Conservation (phyloP, 2,113 vertebrate species). For the Coryphaenoides rupestris region DNA sequence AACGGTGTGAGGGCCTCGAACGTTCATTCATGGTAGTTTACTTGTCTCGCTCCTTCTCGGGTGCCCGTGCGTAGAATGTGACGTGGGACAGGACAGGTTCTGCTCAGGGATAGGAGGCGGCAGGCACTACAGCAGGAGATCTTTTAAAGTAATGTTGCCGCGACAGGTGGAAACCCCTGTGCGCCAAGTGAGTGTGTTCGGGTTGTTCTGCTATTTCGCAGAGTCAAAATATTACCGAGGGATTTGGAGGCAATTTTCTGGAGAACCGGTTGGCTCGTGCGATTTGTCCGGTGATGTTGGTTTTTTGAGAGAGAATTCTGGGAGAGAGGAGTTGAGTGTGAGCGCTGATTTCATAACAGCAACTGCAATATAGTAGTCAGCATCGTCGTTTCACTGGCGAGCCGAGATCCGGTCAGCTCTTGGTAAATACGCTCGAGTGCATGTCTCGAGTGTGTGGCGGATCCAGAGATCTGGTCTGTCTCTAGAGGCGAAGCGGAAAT, state of each 20-base stretch:
- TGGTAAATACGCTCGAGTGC: neutral
- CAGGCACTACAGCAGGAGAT: too few relatives aligned
- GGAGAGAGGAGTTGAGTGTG: constrained; percentile 62
- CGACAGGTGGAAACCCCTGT: too few relatives aligned
- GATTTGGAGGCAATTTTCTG: constrained; percentile 64
- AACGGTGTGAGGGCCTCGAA: too few relatives aligned
- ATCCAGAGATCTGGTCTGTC: neutral
- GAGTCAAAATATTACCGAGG: constrained; percentile 61
- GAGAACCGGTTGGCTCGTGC: constrained; percentile 43
- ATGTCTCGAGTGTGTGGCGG: too few relatives aligned
- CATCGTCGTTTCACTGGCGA: too few relatives aligned
- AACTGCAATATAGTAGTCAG: neutral
- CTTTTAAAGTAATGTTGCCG: too few relatives aligned
- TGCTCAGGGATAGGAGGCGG: constrained; percentile 73
- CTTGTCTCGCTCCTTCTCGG: neutral
- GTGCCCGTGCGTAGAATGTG: constrained; percentile 39
- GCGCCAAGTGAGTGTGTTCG: too few relatives aligned
- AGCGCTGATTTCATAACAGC: neutral
- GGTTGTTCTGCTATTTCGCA: too few relatives aligned
- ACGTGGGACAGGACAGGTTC: constrained; percentile 66
- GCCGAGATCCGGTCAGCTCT: too few relatives aligned
- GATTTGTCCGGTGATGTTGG: constrained; percentile 38
- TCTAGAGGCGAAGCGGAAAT: constrained; percentile 9
- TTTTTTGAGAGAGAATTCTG: constrained; percentile 63
- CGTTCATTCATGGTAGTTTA: neutral